A percentile compares a stretch with the other conserved stretches of the same genome.
Conservation (phyloP, 1,140 invertebrate species). For the Trissolcus basalis region DNA sequence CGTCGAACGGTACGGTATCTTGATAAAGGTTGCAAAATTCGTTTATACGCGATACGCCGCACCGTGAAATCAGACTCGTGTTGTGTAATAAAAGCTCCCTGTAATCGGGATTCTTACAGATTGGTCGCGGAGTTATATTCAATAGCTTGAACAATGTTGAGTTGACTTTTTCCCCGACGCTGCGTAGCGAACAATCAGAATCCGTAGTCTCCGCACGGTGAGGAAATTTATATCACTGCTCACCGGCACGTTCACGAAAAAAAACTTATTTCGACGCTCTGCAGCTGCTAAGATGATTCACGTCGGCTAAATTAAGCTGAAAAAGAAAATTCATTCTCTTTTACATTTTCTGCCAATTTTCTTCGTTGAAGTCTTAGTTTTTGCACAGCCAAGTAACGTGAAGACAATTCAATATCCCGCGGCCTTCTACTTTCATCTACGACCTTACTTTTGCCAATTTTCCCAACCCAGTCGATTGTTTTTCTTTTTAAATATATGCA, state of each 20-base stretch:
- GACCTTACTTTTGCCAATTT: background rate
- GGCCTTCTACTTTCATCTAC: background rate
- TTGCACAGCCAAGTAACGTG: too few relatives aligned
- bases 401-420: too few relatives aligned
- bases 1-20: conserved; percentile 37
- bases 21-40: conserved; percentile 48
- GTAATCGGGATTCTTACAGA: conserved; percentile 42
- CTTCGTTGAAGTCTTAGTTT: background rate
- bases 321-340: conserved; percentile 24
- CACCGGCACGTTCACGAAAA: conserved; percentile 45
- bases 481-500: too few relatives aligned
- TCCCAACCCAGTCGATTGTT: too few relatives aligned
- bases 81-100: conserved; percentile 39
- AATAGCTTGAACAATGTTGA: conserved; percentile 1
- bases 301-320: conserved; percentile 37
- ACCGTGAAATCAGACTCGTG: conserved; percentile 49
- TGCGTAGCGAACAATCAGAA: conserved; percentile 39
- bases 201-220: conserved; percentile 51
- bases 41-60: conserved; percentile 37
- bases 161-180: conserved; percentile 25
- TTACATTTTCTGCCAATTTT: conserved; percentile 30
- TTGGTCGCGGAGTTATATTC: conserved; percentile 1
- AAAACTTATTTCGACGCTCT: conserved; percentile 42
- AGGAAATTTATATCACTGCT: conserved; percentile 56
- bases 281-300: conserved; percentile 37